Base-by-base conservation (phyloP, 1,140 invertebrate species). In the Calycopis cecrops region DNA sequence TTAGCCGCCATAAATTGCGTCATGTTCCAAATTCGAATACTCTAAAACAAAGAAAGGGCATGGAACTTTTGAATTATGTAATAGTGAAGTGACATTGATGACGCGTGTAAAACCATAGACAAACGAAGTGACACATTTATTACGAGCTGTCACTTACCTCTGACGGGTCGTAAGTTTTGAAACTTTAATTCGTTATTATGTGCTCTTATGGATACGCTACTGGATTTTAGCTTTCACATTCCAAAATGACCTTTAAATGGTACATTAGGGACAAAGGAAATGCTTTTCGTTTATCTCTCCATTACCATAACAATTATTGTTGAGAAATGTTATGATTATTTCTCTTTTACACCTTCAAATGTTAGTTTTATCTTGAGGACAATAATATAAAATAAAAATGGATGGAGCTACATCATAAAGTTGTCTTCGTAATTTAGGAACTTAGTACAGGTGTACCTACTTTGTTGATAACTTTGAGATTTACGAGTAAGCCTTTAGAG, bases 11-110 rank as follows among this genome's bases (percentile, higher is more conserved):
- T 28, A 60, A 51, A 62, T 65, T 61, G 56, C 60, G 57, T 65
- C 64, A 65, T 60, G 72, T 65, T 73, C 67, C 60, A 61, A 71
- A 70, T 74, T 79, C 69, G 21, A 55, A 69, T 73, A 76, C 65
- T 72, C 62, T 60, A 59, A 76, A 80, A 84, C 80, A 84, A 84
- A 84, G 80, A 79, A 82, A 82, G 80, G 76, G 75, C 77, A 80
- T 57, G 63, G 79, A 80, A 84, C 80, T 77, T 71, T 76, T 81
- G 79, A 79, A 81, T 81, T 75, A 78, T 73, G 21, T 63, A 57
- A 68, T 67, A 68, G 21, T 28, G 68, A 73, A 62, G 76, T 66
- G 77, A 83, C 79, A 74, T 80, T 76, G 72, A 83, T 76, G 73
- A 62, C 60, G 60, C 57, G 53, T 62, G 57, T 55, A 70, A 73